These are phyloP conservation scores for Myiopsitta monachus DNA, from an alignment of 2,113 vertebrate genomes.

Conservation along the genomic window DNA sequence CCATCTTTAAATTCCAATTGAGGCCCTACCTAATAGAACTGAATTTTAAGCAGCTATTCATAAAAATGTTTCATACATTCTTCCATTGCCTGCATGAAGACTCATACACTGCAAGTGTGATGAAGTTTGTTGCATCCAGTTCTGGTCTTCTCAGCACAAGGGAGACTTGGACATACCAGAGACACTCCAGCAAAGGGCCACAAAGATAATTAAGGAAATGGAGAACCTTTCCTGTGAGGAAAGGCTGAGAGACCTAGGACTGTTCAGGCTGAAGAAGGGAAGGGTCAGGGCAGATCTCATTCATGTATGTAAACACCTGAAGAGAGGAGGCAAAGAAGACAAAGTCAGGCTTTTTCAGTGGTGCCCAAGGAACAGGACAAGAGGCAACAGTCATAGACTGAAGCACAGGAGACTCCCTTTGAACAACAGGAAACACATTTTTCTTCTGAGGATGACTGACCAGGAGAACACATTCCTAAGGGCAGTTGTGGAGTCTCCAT, in stretches of 20 bases:
- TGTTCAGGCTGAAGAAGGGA: not conserved
- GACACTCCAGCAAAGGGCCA: not conserved
- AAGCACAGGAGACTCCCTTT: not conserved
- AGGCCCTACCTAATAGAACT: not conserved
- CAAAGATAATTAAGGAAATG: not conserved
- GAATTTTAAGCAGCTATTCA: not conserved
- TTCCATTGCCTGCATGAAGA: not conserved
- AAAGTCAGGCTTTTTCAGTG: not conserved
- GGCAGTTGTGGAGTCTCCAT: not conserved
- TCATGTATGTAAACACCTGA: not conserved
- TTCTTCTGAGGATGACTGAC: not conserved
- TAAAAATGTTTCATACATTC: not conserved
- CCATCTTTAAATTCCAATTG: not conserved
- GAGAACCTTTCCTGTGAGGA: not conserved
- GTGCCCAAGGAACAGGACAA: not conserved
- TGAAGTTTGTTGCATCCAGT: not conserved
- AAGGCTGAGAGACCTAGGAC: not conserved
- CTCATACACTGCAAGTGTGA: not conserved
- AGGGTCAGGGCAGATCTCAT: not conserved
- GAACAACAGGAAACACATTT: not conserved
- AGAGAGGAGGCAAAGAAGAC: not conserved
- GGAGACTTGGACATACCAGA: rapidly evolving
- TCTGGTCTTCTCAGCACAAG: not conserved
- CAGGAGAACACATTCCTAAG: not conserved
- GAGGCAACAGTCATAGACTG: not conserved